Conservation (phyloP, 2,797 vertebrate genomes). For the Alectoris magna region DNA sequence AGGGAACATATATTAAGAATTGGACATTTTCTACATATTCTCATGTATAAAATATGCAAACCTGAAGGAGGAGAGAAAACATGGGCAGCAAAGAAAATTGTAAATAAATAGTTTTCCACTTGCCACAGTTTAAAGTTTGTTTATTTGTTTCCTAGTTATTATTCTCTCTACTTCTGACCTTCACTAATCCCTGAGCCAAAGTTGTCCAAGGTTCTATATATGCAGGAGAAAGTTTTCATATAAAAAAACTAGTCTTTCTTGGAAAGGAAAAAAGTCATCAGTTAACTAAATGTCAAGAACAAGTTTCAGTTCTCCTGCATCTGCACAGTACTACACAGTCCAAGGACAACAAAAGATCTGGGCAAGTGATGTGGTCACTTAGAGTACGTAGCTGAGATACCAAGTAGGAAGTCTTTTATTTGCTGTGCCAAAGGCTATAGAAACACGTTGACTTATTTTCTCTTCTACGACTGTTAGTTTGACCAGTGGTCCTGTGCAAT, state of each 20-base stretch:
- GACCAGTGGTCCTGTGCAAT: neutral
- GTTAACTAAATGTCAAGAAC: neutral
- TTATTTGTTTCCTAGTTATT: neutral
- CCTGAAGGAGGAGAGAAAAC: neutral
- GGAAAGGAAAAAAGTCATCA: neutral
- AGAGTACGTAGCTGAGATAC: neutral
- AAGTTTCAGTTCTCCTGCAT: neutral
- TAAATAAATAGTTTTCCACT: neutral
- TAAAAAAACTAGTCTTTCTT: neutral
- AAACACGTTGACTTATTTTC: neutral
- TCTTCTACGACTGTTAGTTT: neutral
- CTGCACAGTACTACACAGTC: neutral
- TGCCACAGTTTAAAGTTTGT: neutral
- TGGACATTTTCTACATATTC: slow-evolving; percentile 31
- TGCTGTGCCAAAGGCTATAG: neutral
- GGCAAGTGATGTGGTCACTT: neutral
- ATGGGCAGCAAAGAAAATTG: neutral
- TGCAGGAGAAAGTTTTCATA: neutral
- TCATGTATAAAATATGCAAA: neutral
- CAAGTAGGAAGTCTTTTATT: neutral
- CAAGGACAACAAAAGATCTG: neutral
- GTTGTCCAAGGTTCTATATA: neutral
- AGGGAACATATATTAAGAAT: slow-evolving; percentile 28
- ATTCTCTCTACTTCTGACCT: neutral
- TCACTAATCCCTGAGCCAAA: neutral